Base-by-base conservation (phyloP, 2,888 invertebrate genomes). In the Drosophila mayaguana region DNA sequence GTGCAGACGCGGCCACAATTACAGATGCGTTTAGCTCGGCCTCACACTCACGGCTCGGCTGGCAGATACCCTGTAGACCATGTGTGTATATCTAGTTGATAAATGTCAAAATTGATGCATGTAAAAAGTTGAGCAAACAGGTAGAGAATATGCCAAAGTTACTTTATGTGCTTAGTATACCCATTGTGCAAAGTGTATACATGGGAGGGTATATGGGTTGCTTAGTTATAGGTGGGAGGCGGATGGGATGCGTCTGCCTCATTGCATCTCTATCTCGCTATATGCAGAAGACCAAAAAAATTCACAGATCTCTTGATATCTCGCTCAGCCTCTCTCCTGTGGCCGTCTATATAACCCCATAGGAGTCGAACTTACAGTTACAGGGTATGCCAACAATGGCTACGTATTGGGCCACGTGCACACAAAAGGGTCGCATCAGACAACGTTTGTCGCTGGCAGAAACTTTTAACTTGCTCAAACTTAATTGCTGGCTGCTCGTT, bases 401-500 rank as follows among this genome's bases (percentile, higher is more conserved):
- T 64, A 64, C 61, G 63, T 55, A 74, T 76, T 69, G 62, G 80
- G 77, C 71, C 73, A 83, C 84, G 81, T 83, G 84, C 72, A 78
- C 83, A 83, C 88, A 84, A 88, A 78, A 79, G 84, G 89, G 65
- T 77, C 74, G 68, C 65, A 63, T 25, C 75, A 83, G 81, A 83
- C 83, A 84, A 86, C 87, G 88, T 89, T 50, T 87, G 84, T 89
- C 84, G 73, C 83, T 85, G 80, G 65, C 68, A 75, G 81, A 88
- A 88, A 85, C 71, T 88, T 89, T 82, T 75, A 84, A 86, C 85
- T 85, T 89, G 79, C 67, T 53, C 88, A 80, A 86, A 89, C 89
- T 80, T 89, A 86, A 89, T 86, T 86, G 89, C 78, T 83, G 66
- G 61, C 72, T 56, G 81, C 76, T 72, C 63, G 76, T 46, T 65